Conservation (phyloP, 2,888 invertebrate species). For the Drosophila anomalipes region DNA sequence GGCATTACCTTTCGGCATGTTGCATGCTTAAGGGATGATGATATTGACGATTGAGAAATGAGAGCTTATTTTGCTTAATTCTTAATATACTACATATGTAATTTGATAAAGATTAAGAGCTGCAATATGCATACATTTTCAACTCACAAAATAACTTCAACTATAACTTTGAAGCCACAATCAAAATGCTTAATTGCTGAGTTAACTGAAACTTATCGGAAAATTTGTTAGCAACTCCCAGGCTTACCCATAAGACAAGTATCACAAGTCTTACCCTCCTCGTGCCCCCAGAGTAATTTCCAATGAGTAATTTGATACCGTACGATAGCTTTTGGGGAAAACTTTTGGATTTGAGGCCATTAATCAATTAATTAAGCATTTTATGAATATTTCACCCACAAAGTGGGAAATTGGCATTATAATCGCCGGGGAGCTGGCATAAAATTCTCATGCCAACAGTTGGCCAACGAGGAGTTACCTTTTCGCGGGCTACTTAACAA, state of each 20-base stretch:
- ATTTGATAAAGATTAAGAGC: background rate
- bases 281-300: background rate
- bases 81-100: background rate
- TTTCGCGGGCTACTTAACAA: conserved; percentile 59
- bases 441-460: background rate
- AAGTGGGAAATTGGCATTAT: conserved; percentile 53
- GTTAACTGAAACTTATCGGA: conserved; percentile 20
- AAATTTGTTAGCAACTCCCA: conserved; percentile 4
- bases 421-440: conserved; percentile 45
- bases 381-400: conserved; percentile 76
- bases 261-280: conserved; percentile 11
- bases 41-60: background rate
- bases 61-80: background rate
- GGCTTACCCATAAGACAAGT: conserved; percentile 15
- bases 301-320: conserved; percentile 61
- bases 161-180: conserved; percentile 40
- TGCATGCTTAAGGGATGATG: background rate
- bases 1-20: background rate
- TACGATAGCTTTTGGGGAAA: conserved; percentile 55
- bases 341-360: conserved; percentile 73
- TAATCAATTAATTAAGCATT: conserved; percentile 82
- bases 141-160: conserved; percentile 29
- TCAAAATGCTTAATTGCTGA: conserved; percentile 34
- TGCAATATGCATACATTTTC: conserved; percentile 26
- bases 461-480: conserved; percentile 49